A percentile compares a stretch with the other conserved stretches of the same genome.
These are phyloP conservation scores for Tipula vernalis DNA, from an alignment of 2,888 invertebrate species.

Conservation along the genomic window DNA sequence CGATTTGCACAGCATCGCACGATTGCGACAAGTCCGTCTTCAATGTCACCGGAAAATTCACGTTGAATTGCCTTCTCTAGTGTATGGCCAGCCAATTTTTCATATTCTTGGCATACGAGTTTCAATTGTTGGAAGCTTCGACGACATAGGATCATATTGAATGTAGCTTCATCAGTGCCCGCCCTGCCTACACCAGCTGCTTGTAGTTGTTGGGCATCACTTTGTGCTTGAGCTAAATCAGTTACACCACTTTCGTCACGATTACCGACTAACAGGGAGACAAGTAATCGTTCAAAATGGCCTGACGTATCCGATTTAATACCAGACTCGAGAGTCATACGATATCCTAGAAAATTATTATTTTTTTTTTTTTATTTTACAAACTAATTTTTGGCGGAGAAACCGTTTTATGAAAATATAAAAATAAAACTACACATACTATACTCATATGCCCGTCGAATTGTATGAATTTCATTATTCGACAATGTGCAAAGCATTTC, in stretches of 20 bases:
- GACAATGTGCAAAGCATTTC: constrained; percentile 81
- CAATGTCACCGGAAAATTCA: constrained; percentile 70
- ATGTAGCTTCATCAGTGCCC: constrained; percentile 78
- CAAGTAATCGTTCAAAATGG: constrained; percentile 77
- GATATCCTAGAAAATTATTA: neutral
- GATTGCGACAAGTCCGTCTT: constrained; percentile 69
- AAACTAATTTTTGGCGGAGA: neutral
- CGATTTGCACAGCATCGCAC: constrained; percentile 69
- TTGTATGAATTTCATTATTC: constrained; percentile 66
- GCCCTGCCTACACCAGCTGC: constrained; percentile 55
- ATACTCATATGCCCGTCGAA: neutral
- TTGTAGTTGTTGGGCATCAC: constrained; percentile 69
- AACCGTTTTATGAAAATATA: neutral
- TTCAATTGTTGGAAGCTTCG: constrained; percentile 53
- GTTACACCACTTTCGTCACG: constrained; percentile 60
- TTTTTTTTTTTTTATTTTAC: neutral
- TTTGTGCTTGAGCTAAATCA: constrained; percentile 56
- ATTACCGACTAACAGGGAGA: constrained; percentile 63
- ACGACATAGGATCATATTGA: constrained; percentile 72
- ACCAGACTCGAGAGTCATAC: constrained; percentile 55
- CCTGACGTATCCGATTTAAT: constrained; percentile 82
- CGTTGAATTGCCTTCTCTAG: constrained; percentile 67
- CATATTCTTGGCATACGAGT: constrained; percentile 39
- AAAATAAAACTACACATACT: neutral
- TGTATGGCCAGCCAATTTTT: constrained; percentile 61